Percentiles rank a stretch among this genome's conserved stretches.
phyloP scores from a whole-genome alignment of 2,888 invertebrate genomes.

The Orchesellides sinensis region DNA sequence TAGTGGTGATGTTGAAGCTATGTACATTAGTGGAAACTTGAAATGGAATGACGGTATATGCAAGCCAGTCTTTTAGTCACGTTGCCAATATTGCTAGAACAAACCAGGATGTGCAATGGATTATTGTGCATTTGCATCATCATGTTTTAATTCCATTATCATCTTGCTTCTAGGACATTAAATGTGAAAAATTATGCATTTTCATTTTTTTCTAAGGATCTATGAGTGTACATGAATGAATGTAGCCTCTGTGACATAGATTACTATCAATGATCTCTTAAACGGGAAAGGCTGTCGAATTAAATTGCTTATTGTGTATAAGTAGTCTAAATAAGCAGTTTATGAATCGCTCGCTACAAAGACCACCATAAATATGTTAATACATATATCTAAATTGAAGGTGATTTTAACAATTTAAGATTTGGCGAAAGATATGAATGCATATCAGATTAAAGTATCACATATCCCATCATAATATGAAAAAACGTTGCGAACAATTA shows the following conservation, averaged over 20 bases:
- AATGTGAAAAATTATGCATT: neutral
- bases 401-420: too few species aligned
- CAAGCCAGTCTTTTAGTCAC: too few species aligned
- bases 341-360: too few species aligned
- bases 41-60: slow-evolving; percentile 4
- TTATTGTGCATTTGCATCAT: neutral
- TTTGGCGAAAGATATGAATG: too few species aligned
- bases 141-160: slow-evolving; percentile 12
- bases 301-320: neutral
- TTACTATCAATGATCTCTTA: neutral
- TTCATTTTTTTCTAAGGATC: neutral
- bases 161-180: slow-evolving; percentile 12
- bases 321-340: neutral
- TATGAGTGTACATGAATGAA: too few species aligned
- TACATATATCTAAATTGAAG: too few species aligned
- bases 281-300: neutral
- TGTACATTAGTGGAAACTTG: neutral
- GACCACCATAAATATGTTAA: too few species aligned
- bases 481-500: too few species aligned
- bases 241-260: neutral
- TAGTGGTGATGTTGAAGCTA: neutral
- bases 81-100: neutral
- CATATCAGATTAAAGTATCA: too few species aligned
- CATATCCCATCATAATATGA: neutral
- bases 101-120: slow-evolving; percentile 14